A percentile compares a stretch with the other conserved stretches of the same genome.
Evolutionary conservation across 2,797 vertebrate genomes (phyloP).

Genomic region (Saxicola maurus): DNA sequence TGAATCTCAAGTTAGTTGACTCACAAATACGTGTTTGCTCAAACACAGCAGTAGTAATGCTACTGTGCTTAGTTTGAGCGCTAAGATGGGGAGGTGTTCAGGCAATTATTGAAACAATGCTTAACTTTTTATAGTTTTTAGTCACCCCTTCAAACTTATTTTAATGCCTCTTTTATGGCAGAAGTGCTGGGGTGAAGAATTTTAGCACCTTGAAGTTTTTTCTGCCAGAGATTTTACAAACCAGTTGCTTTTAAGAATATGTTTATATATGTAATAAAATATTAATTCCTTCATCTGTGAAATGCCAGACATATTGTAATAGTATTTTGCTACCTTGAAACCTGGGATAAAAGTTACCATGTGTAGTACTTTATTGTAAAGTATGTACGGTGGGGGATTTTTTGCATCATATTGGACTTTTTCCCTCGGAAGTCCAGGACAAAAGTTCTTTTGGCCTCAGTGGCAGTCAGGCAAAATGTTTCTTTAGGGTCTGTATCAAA

Average conservation of each 20-base stretch:
- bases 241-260: constrained; percentile 47
- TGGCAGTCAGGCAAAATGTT: neutral
- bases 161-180: constrained; percentile 14
- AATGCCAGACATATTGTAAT: constrained; percentile 60
- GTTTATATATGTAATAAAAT: constrained; percentile 47
- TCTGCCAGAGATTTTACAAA: constrained; percentile 36
- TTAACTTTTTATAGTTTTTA: neutral
- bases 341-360: constrained; percentile 40
- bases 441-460: neutral
- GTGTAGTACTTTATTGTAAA: neutral
- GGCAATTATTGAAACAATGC: neutral
- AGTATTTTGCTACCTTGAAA: constrained; percentile 29
- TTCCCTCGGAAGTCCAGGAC: neutral
- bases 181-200: neutral
- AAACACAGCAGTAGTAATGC: neutral
- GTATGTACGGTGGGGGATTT: neutral
- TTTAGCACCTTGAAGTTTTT: constrained; percentile 13
- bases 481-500: constrained; percentile 35
- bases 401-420: neutral
- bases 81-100: neutral
- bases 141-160: neutral
- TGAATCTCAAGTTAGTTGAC: neutral
- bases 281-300: constrained; percentile 27
- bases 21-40: neutral
- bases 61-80: neutral